These are phyloP conservation scores for Harlomillsia oculata DNA, from an alignment of 1,140 invertebrate species.

Conservation along the genomic window DNA sequence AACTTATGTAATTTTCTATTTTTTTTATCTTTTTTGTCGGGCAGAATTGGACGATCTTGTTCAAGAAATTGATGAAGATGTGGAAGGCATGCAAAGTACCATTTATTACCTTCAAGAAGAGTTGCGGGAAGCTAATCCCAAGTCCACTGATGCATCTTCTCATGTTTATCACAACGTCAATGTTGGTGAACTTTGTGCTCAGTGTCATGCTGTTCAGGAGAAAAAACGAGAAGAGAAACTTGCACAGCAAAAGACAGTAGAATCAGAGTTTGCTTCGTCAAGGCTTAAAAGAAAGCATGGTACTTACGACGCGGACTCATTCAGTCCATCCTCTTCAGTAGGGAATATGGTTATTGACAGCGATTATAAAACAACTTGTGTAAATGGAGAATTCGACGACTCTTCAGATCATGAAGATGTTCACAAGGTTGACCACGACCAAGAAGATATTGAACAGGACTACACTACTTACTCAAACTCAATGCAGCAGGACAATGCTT, in stretches of 20 bases:
- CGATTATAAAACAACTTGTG: too few species aligned
- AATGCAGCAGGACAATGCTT: too few species aligned
- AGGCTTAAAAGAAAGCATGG: too few species aligned
- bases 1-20: background rate
- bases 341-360: too few species aligned
- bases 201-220: conserved; percentile 8
- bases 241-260: conserved; percentile 7
- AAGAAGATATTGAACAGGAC: too few species aligned
- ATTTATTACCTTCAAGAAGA: conserved; percentile 90
- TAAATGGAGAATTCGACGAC: too few species aligned
- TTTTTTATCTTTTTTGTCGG: background rate
- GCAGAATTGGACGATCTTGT: conserved; percentile 91
- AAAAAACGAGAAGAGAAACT: conserved; percentile 1
- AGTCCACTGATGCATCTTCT: background rate
- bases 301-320: too few species aligned
- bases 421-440: too few species aligned
- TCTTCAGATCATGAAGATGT: too few species aligned
- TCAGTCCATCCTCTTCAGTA: too few species aligned
- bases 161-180: background rate
- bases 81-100: conserved; percentile 96
- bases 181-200: conserved; percentile 14
- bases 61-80: conserved; percentile 91
- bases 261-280: too few species aligned
- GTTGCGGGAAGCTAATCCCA: conserved; percentile 51
- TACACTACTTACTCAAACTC: too few species aligned